These are phyloP conservation scores for Aeoliscus strigatus DNA, from an alignment of 2,797 vertebrate genomes.

Conservation along the genomic window DNA sequence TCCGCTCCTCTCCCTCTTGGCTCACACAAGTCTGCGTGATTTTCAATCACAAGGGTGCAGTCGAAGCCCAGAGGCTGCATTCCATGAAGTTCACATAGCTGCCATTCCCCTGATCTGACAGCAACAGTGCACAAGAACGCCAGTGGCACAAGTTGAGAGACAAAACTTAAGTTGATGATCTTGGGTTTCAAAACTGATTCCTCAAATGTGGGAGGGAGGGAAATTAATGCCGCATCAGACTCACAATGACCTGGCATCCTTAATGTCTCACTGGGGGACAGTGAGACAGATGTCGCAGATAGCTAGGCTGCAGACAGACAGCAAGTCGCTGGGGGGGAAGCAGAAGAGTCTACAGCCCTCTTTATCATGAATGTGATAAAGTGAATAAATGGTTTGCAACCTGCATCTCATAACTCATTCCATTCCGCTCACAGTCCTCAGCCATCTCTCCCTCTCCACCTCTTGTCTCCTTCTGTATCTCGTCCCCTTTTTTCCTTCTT, in stretches of 20 bases:
- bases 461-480: constrained; percentile 30
- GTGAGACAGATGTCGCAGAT: constrained; percentile 42
- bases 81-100: constrained; percentile 44
- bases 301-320: constrained; percentile 36
- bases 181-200: constrained; percentile 8
- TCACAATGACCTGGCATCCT: constrained; percentile 10
- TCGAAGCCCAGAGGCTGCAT: constrained; percentile 32
- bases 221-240: constrained; percentile 12
- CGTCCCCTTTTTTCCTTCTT: constrained; percentile 24
- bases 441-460: constrained; percentile 35
- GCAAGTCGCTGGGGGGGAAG: constrained; percentile 35
- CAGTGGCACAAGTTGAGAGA: constrained; percentile 7
- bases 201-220: constrained; percentile 6
- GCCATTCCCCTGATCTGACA: constrained; percentile 40
- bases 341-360: constrained; percentile 27
- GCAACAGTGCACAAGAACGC: constrained; percentile 6
- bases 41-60: constrained; percentile 21
- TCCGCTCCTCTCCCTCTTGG: background rate
- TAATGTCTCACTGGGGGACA: constrained; percentile 19
- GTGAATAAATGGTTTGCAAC: constrained; percentile 48
- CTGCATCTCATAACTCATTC: constrained; percentile 64
- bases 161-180: constrained; percentile 6
- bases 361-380: constrained; percentile 57
- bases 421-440: constrained; percentile 56
- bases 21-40: constrained; percentile 9